These are phyloP conservation scores for Bembecia ichneumoniformis DNA, from an alignment of 2,888 invertebrate genomes.

Conservation along the genomic window DNA sequence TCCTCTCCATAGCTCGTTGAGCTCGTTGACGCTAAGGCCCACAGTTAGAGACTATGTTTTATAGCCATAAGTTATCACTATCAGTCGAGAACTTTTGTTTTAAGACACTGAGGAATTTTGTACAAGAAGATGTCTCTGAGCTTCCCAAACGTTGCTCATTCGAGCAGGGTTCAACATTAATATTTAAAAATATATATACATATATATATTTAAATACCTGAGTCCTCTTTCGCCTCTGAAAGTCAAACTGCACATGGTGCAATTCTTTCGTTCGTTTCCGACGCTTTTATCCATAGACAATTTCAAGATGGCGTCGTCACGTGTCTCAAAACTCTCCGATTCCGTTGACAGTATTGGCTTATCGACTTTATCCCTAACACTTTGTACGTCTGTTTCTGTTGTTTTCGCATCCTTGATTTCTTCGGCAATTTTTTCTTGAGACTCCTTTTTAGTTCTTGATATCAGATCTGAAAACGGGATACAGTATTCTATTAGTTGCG, in stretches of 20 bases:
- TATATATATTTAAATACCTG: slow-evolving; percentile 27
- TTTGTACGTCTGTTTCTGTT: slow-evolving; percentile 6
- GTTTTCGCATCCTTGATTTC: neutral
- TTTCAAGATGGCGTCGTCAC: slow-evolving; percentile 6
- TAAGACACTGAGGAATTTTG: no score
- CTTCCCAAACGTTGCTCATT: no score
- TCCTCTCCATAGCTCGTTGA: no score
- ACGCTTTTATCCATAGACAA: slow-evolving; percentile 4
- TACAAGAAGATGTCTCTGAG: no score
- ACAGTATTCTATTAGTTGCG: no score
- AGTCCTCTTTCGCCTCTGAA: slow-evolving; percentile 51
- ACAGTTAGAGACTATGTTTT: no score
- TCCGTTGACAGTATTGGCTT: slow-evolving; percentile 2
- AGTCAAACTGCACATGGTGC: slow-evolving; percentile 37
- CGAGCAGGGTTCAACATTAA: no score
- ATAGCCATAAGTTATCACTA: no score
- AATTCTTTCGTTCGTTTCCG: slow-evolving; percentile 25
- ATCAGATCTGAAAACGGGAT: slow-evolving; percentile 32
- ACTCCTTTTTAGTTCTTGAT: slow-evolving; percentile 32
- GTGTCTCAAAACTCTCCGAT: slow-evolving; percentile 10
- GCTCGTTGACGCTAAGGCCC: no score
- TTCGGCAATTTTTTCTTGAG: slow-evolving; percentile 12
- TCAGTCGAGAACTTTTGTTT: no score
- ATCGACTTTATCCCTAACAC: slow-evolving; percentile 1
- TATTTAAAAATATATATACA: neutral